phyloP scores from a whole-genome alignment of 1,140 invertebrate genomes.

The Formica exsecta region DNA sequence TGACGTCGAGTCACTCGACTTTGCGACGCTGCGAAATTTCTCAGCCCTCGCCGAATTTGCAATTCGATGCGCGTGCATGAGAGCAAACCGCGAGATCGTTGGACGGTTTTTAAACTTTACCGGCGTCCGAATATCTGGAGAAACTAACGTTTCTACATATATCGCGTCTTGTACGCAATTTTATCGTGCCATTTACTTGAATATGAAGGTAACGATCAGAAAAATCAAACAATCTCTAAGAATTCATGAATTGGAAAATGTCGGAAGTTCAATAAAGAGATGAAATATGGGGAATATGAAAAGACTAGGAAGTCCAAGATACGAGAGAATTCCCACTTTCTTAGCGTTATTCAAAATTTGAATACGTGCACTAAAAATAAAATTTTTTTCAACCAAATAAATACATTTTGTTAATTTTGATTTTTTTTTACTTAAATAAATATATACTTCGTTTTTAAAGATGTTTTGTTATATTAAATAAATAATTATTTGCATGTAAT shows the following conservation, averaged over 20 bases:
- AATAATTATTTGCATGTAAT: too few relatives aligned
- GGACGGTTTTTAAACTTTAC: neutral
- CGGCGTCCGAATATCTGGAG: slow-evolving; percentile 1
- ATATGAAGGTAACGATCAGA: slow-evolving; percentile 8
- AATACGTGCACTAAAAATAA: neutral
- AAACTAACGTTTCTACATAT: neutral
- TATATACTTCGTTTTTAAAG: too few relatives aligned
- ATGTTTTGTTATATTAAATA: too few relatives aligned
- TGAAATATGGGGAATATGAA: slow-evolving; percentile 2
- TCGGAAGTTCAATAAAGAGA: neutral
- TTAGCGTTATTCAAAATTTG: neutral
- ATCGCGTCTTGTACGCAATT: neutral
- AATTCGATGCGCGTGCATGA: slow-evolving; percentile 48
- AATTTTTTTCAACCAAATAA: too few relatives aligned
- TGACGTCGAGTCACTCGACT: neutral
- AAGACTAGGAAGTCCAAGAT: neutral
- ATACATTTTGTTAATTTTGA: too few relatives aligned
- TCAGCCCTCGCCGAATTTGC: slow-evolving; percentile 46
- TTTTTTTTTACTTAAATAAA: too few relatives aligned
- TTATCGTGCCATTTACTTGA: neutral
- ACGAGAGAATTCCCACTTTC: neutral
- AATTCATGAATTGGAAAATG: slow-evolving; percentile 1
- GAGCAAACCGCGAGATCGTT: slow-evolving; percentile 13
- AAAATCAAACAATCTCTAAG: neutral
- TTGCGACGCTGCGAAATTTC: slow-evolving; percentile 32